Percentiles rank a stretch among this genome's conserved stretches.
These are phyloP conservation scores for Adelges cooleyi DNA, from an alignment of 1,140 invertebrate species.

Conservation along the genomic window DNA sequence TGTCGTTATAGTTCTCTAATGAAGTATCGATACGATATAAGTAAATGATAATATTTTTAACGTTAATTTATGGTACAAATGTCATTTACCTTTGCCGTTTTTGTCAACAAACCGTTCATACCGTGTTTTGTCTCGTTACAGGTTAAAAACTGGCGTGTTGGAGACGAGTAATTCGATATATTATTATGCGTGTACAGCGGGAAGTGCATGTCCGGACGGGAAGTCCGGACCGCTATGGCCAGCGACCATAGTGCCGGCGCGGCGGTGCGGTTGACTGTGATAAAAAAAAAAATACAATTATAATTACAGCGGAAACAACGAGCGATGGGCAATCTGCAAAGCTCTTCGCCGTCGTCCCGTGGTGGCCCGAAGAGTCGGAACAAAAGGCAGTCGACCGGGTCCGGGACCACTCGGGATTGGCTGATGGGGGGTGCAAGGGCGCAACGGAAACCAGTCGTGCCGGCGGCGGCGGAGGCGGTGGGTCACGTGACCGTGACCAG, in stretches of 20 bases:
- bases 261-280: background rate
- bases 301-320: no score
- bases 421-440: slow-evolving; percentile 11
- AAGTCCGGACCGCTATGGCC: background rate
- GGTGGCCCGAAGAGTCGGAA: background rate
- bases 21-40: no score
- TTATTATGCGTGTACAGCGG: no score
- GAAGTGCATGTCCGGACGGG: slow-evolving; percentile 1
- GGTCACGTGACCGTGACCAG: slow-evolving; percentile 28
- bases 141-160: no score
- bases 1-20: no score
- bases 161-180: no score
- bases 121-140: no score
- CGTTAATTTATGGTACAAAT: no score
- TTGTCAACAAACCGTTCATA: no score
- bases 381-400: background rate
- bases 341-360: background rate
- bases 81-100: no score
- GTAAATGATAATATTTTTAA: no score
- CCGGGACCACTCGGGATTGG: slow-evolving; percentile 13
- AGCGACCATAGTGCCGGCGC: background rate
- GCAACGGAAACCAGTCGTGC: slow-evolving; percentile 24
- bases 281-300: no score
- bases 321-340: slow-evolving; percentile 16
- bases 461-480: background rate